Evolutionary conservation across 2,888 invertebrate species (phyloP), one percentile per base, ranked within the genome.

Genomic region (Lepas anatifera): DNA sequence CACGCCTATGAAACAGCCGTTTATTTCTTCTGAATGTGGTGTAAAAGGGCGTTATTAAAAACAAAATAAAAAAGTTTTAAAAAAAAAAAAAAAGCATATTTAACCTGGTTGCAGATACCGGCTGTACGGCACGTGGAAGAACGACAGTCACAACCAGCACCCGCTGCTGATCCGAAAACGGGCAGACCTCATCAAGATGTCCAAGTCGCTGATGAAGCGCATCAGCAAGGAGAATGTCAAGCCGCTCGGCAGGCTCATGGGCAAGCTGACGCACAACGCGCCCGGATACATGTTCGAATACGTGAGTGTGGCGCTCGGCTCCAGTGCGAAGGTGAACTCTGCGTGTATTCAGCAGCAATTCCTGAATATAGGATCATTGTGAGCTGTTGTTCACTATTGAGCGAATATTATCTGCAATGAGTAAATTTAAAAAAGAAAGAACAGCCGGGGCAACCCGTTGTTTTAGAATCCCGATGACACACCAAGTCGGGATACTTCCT

Each of bases 201-300:
- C 96, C 67, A 95, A 95, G 79, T 94, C 94, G 74, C 89, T 97
- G 48, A 95, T 99, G 93, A 97, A 98, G 82, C 87, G 91, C 73
- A 93, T 95, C 48, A 95, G 95, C 76, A 99, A 99, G 79, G 99
- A 99, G 80, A 99, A 96, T 77, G 94, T 97, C 10, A 99, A 98
- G 80, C 94, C 92, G 1, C 91, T 95, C 72, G 99, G 99, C 0
- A 85, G 99, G 71, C 88, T 92, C 67, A 90, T 99, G 74, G 99
- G 98, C 22, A 99, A 99, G 83, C 83, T 98, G 43, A 94, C 95
- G 37, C 98, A 99, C 79, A 93, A 92, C 68, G 92, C 95, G 63
- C 98, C 99, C 0, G 92, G 92, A 13, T 90, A 95, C 76, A 85
- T 99, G 10, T 97, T 99, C 79, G 97, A 99, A 81, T 97, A 98